phyloP scores from a whole-genome alignment of 1,140 invertebrate species.

The Drosophila jambulina region DNA sequence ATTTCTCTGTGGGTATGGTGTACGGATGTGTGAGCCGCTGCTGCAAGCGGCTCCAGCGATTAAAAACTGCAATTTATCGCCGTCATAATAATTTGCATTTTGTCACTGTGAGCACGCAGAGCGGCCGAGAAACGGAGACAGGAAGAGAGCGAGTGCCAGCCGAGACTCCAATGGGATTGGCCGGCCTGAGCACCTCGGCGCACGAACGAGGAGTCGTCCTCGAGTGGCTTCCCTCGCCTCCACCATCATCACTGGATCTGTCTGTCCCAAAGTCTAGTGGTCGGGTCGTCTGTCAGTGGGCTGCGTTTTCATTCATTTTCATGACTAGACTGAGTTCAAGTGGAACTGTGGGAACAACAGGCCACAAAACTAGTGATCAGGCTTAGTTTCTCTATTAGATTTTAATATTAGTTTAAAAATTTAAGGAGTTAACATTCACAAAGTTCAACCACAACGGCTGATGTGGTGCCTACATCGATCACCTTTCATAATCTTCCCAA shows the following conservation, averaged over 20 bases:
- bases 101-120: slow-evolving; percentile 68
- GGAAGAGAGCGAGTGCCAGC: slow-evolving; percentile 27
- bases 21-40: slow-evolving; percentile 54
- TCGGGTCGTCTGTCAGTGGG: slow-evolving; percentile 47
- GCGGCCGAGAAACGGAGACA: slow-evolving; percentile 18
- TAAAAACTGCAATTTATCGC: slow-evolving; percentile 84
- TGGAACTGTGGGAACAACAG: slow-evolving; percentile 23
- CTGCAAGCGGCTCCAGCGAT: slow-evolving; percentile 72
- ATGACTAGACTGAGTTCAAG: slow-evolving; percentile 36
- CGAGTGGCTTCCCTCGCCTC: slow-evolving; percentile 51
- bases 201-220: slow-evolving; percentile 28
- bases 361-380: neutral
- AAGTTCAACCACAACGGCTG: neutral
- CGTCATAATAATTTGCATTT: slow-evolving; percentile 84
- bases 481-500: neutral
- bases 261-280: slow-evolving; percentile 37
- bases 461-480: neutral
- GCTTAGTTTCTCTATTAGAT: neutral
- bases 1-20: slow-evolving; percentile 3
- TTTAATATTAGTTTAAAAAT: neutral
- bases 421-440: neutral
- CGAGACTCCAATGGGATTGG: slow-evolving; percentile 39
- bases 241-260: slow-evolving; percentile 29
- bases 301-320: slow-evolving; percentile 61
- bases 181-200: slow-evolving; percentile 11